Conservation (phyloP, 2,888 invertebrate species). For the Lepidochrysops patricia region DNA sequence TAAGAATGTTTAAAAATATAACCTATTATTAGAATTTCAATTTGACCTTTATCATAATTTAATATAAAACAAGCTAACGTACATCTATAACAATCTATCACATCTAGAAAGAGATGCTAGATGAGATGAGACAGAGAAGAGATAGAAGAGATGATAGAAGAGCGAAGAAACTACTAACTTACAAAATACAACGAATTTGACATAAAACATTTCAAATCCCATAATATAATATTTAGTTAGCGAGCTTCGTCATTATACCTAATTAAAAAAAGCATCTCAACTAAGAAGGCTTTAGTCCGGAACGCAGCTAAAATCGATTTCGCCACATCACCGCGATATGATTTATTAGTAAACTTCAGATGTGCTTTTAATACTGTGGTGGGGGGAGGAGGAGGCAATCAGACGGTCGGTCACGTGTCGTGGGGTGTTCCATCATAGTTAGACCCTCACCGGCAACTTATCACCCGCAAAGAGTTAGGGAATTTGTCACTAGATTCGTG, state of each 20-base stretch:
- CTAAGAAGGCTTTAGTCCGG: not conserved
- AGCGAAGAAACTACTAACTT: no score
- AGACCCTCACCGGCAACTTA: slow-evolving; percentile 54
- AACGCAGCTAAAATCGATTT: not conserved
- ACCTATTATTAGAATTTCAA: not conserved
- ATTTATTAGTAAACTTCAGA: slow-evolving; percentile 9
- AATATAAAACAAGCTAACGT: not conserved
- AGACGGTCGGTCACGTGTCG: slow-evolving; percentile 27
- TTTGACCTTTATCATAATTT: not conserved
- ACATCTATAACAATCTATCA: no score
- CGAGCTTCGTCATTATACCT: no score
- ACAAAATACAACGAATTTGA: no score
- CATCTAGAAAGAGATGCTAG: no score
- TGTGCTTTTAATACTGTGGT: slow-evolving; percentile 16
- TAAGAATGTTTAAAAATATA: not conserved
- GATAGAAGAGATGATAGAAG: no score
- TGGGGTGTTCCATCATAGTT: slow-evolving; percentile 55
- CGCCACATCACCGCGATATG: slow-evolving; percentile 5
- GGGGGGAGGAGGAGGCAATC: slow-evolving; percentile 28
- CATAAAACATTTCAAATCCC: no score
- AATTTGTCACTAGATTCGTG: slow-evolving; percentile 65
- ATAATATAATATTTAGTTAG: no score
- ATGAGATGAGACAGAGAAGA: no score
- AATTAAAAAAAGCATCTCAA: no score
- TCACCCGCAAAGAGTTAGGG: slow-evolving; percentile 67